phyloP scores from a whole-genome alignment of 2,888 invertebrate genomes.

The Drosophila histrio region DNA sequence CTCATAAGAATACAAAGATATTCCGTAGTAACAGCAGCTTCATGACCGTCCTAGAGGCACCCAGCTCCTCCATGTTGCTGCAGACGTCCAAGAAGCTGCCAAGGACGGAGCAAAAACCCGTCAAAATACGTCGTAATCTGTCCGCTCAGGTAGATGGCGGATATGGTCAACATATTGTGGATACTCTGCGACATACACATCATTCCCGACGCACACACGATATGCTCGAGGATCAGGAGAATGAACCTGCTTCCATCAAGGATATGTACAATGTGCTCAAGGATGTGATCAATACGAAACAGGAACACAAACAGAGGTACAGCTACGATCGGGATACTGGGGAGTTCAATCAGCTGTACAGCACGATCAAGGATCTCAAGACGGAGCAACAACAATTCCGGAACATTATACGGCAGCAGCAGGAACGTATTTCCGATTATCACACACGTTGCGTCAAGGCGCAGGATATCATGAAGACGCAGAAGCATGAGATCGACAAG shows the following conservation, averaged over 20 bases:
- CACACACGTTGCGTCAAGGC: constrained; percentile 81
- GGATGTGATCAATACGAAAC: constrained; percentile 65
- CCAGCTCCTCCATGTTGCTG: constrained; percentile 43
- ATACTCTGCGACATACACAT: constrained; percentile 25
- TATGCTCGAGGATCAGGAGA: constrained; percentile 37
- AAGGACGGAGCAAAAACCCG: background rate
- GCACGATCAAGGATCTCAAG: constrained; percentile 70
- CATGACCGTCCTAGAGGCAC: constrained; percentile 54
- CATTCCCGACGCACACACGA: constrained; percentile 7
- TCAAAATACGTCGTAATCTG: constrained; percentile 21
- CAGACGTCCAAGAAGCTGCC: background rate
- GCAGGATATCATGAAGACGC: constrained; percentile 82
- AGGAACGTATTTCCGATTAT: constrained; percentile 78
- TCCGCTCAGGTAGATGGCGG: constrained; percentile 25
- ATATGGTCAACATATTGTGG: constrained; percentile 25
- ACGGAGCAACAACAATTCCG: constrained; percentile 81
- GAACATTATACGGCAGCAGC: constrained; percentile 81
- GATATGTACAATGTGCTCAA: constrained; percentile 70
- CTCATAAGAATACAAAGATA: constrained; percentile 62
- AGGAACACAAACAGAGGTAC: constrained; percentile 45
- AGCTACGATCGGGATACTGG: constrained; percentile 14
- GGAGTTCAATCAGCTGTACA: constrained; percentile 61
- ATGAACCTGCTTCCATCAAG: constrained; percentile 46
- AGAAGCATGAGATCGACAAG: constrained; percentile 81
- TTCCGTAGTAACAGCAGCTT: constrained; percentile 68